Evolutionary conservation across 2,797 vertebrate genomes (phyloP).

Genomic region (Selene dorsalis): DNA sequence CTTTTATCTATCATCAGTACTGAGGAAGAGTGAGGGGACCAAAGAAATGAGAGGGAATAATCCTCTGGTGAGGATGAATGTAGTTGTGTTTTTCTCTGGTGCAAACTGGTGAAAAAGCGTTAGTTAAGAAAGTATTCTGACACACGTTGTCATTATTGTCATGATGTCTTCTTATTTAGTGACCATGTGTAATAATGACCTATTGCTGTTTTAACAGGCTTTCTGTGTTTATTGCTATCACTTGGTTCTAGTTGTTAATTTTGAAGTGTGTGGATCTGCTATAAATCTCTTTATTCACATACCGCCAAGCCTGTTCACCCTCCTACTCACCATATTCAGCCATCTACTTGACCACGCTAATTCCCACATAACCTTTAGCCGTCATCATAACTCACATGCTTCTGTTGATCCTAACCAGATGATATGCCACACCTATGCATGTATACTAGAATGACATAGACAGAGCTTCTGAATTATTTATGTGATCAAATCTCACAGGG

Average conservation of each 20-base stretch:
- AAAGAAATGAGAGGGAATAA: not conserved
- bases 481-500: not conserved
- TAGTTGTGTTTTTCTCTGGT: not conserved
- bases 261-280: conserved; percentile 53
- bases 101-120: not conserved
- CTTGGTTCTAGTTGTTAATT: conserved; percentile 46
- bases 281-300: conserved; percentile 72
- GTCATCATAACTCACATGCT: conserved; percentile 74
- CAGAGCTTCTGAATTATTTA: conserved; percentile 7
- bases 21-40: not conserved
- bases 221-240: conserved; percentile 27
- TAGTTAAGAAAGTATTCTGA: not conserved
- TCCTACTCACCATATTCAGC: conserved; percentile 57
- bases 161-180: conserved; percentile 27
- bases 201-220: conserved; percentile 16
- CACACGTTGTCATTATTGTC: not conserved
- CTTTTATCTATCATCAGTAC: not conserved
- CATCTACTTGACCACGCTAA: conserved; percentile 77
- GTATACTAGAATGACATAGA: conserved; percentile 50
- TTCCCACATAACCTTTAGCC: conserved; percentile 74
- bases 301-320: conserved; percentile 54
- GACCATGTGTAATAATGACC: not conserved
- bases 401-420: conserved; percentile 72
- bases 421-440: conserved; percentile 61
- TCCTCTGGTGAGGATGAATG: not conserved